Base-by-base conservation (phyloP, 2,888 invertebrate genomes). In the Syritta pipiens region DNA sequence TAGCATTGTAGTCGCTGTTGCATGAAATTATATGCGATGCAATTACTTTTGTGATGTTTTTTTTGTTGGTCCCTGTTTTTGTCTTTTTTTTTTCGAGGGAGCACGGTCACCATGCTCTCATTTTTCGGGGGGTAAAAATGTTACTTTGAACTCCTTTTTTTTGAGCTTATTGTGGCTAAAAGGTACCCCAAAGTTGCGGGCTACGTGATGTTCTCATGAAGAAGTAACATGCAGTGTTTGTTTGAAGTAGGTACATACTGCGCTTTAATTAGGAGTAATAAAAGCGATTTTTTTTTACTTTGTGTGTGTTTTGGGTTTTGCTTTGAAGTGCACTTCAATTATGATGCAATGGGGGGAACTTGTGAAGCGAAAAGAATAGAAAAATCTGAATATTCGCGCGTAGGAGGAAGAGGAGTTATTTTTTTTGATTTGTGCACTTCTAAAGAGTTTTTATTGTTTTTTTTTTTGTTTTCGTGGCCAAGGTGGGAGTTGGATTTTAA, bases 241-340 rank as follows among this genome's bases (percentile, higher is more conserved):
- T 74, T 79, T 74, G 74, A 68, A 26, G 40, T 24, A 65, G 28
- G 40, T 48, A 69, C 42, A 22, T 62, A 77, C 55, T 79, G 62
- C 57, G 67, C 62, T 79, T 74, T 79, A 67, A 79, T 74, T 74
- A 79, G 67, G 32, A 79, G 37, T 74, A 74, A 79, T 68, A 79
- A 68, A 68, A 37, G 49, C 28, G 22, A 14, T 74, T 79, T 72
- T 30, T 65, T 3, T 48, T 48, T n/a, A 6, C 7, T 20, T 3
- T 17, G 5, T 22, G 4, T n/a, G 19, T 4, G 2, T 10, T 9
- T 44, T 22, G 20, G 40, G 22, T 42, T 74, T 79, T 74, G 57
- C 79, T 79, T 79, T 79, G 67, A 79, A 79, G 79, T 79, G 67
- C 74, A 74, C 79, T 79, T 79, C 79, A 79, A 79, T 79, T 79